Percentiles rank a stretch among this genome's conserved stretches.
Evolutionary conservation across 2,797 vertebrate genomes (phyloP).

Genomic region (Eleutherodactylus coqui): DNA sequence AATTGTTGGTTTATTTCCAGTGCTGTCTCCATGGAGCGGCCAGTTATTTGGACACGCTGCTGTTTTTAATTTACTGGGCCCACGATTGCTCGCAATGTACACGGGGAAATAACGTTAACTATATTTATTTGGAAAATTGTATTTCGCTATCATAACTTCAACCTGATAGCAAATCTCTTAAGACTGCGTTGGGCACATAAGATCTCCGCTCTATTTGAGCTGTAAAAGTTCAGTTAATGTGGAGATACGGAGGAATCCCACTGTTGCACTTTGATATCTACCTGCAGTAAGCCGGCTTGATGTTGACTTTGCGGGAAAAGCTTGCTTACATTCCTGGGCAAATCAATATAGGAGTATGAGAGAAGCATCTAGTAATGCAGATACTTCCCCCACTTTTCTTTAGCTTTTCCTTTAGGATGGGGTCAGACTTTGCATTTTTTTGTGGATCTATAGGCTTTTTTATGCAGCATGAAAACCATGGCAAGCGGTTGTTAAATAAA

Average conservation of each 20-base stretch:
- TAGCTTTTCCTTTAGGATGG: neutral
- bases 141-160: constrained; percentile 29
- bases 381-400: neutral
- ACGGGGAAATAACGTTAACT: constrained; percentile 27
- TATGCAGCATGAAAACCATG: too few species aligned
- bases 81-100: constrained; percentile 35
- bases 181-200: neutral
- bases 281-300: neutral
- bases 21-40: constrained; percentile 39
- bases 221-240: neutral
- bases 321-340: neutral
- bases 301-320: neutral
- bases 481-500: too few species aligned
- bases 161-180: constrained; percentile 34
- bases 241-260: constrained; percentile 9
- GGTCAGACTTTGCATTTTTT: neutral
- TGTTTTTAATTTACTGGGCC: constrained; percentile 57
- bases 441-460: too few species aligned
- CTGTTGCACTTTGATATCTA: constrained; percentile 8
- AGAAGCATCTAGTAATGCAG: neutral
- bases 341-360: constrained; percentile 14
- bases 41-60: constrained; percentile 53
- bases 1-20: constrained; percentile 53
- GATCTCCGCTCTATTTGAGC: constrained; percentile 5
- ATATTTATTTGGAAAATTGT: constrained; percentile 40